Conservation (phyloP, 92 coral and sea anemone species). For the Diadumene lineata region DNA sequence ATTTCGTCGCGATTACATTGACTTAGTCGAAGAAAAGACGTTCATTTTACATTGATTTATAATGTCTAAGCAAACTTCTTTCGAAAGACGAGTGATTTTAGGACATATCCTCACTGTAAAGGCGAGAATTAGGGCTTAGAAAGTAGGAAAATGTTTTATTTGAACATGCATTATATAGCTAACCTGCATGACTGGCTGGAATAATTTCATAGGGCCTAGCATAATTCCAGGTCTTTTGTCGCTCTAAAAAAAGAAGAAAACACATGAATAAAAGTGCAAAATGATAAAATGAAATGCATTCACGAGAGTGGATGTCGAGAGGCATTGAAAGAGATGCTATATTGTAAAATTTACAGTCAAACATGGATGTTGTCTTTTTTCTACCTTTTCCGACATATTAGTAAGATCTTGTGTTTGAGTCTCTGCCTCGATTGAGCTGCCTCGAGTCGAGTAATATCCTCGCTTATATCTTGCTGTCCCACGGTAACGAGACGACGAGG, state of each 20-base stretch:
- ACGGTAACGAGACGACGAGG: constrained; percentile 89
- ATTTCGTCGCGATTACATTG: neutral
- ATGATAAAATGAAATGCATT: constrained; percentile 22
- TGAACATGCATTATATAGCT: constrained; percentile 15
- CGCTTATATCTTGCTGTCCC: constrained; percentile 78
- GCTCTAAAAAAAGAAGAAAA: constrained; percentile 55
- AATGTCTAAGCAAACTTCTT: constrained; percentile 7
- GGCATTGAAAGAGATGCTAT: constrained; percentile 28
- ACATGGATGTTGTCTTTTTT: constrained; percentile 19
- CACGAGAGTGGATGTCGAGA: constrained; percentile 5
- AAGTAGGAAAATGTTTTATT: constrained; percentile 49
- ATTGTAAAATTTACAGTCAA: constrained; percentile 17
- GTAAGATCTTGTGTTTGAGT: constrained; percentile 89
- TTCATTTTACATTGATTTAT: neutral
- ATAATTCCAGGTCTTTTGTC: constrained; percentile 81
- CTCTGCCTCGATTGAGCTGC: constrained; percentile 96
- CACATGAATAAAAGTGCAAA: constrained; percentile 13
- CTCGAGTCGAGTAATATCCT: constrained; percentile 81
- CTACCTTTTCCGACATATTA: constrained; percentile 94
- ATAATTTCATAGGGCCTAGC: constrained; percentile 96
- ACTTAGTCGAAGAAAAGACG: neutral
- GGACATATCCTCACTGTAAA: constrained; percentile 13
- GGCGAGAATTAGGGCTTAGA: constrained; percentile 32
- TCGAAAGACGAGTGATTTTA: constrained; percentile 15
- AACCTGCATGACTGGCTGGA: constrained; percentile 97